Conservation (phyloP, 1,140 invertebrate species). For the Drosophila santomea region DNA sequence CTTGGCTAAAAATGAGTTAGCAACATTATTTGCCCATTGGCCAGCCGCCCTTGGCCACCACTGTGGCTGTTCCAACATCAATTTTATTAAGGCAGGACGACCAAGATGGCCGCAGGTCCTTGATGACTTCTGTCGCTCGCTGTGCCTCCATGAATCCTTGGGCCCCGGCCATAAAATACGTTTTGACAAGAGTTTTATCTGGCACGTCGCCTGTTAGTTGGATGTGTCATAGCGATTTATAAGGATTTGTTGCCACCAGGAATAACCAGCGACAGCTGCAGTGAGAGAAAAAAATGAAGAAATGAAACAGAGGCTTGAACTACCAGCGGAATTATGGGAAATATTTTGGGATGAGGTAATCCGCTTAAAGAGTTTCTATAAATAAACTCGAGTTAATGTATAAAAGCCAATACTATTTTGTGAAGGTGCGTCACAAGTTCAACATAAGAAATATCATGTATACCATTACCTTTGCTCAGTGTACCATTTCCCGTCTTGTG, state of each 20-base stretch:
- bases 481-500: neutral
- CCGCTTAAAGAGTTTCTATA: neutral
- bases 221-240: slow-evolving; percentile 68
- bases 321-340: neutral
- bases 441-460: neutral
- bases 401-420: too few species aligned
- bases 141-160: slow-evolving; percentile 34
- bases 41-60: slow-evolving; percentile 7
- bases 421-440: too few species aligned
- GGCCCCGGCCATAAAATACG: slow-evolving; percentile 63
- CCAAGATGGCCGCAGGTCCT: slow-evolving; percentile 44
- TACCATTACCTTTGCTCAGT: slow-evolving; percentile 7
- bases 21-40: slow-evolving; percentile 69
- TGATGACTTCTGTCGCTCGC: slow-evolving; percentile 42
- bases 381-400: neutral
- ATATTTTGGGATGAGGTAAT: neutral
- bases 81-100: slow-evolving; percentile 27
- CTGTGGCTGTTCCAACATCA: slow-evolving; percentile 20
- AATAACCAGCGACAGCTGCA: slow-evolving; percentile 41
- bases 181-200: slow-evolving; percentile 81
- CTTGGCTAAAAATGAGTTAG: slow-evolving; percentile 74
- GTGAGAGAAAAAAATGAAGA: neutral
- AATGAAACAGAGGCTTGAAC: neutral
- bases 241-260: slow-evolving; percentile 70
- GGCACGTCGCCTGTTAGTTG: slow-evolving; percentile 65